phyloP scores from a whole-genome alignment of 2,113 vertebrate species.

The Scortum barcoo region DNA sequence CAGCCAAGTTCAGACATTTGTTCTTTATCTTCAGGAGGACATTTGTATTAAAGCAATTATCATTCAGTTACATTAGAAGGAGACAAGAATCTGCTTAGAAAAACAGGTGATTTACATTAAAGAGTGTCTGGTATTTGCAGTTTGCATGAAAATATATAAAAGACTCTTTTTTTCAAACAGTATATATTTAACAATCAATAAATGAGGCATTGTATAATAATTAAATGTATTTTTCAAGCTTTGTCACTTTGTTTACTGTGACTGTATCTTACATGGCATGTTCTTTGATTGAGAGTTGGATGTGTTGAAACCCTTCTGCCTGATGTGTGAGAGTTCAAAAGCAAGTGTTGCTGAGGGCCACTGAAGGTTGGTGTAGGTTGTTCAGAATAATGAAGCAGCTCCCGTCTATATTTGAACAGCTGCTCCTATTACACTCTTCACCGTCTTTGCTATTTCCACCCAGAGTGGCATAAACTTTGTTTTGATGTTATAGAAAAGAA shows the following conservation, averaged over 20 bases:
- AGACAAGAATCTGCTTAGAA: not conserved
- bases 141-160: not conserved
- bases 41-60: conserved; percentile 1
- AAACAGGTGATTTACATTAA: not conserved
- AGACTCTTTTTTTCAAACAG: too few relatives aligned
- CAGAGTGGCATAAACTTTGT: conserved; percentile 9
- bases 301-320: not conserved
- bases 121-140: not conserved
- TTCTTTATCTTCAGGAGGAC: not conserved
- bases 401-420: conserved; percentile 22
- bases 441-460: conserved; percentile 2
- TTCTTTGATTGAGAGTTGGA: not conserved
- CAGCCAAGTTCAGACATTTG: not conserved
- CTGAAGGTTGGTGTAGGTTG: conserved; percentile 8
- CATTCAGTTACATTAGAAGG: not conserved
- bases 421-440: conserved; percentile 21
- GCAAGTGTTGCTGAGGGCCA: conserved; percentile 14
- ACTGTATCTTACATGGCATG: not conserved
- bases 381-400: conserved; percentile 30
- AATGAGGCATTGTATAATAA: not conserved
- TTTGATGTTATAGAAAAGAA: not conserved
- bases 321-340: conserved; percentile 20
- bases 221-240: not conserved
- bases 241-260: too few relatives aligned
- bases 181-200: not conserved